These are phyloP conservation scores for Poeciliopsis gracilis DNA, from an alignment of 2,797 vertebrate species.

Conservation along the genomic window DNA sequence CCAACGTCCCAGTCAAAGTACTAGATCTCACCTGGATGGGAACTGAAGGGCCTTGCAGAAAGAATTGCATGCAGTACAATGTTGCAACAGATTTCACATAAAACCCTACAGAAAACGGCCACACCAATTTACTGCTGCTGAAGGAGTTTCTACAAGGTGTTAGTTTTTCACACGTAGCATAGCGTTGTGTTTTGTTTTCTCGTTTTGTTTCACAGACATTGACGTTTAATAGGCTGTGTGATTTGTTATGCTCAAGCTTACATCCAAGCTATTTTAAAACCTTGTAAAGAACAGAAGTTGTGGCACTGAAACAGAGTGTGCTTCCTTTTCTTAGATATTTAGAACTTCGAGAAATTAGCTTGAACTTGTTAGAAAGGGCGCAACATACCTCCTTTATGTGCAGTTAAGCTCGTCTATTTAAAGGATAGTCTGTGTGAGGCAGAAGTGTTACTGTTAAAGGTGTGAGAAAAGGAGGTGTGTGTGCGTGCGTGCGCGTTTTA, in stretches of 20 bases:
- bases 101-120: background rate
- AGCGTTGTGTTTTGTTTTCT: background rate
- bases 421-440: constrained; percentile 1
- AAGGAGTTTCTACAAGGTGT: background rate
- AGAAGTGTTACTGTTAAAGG: background rate
- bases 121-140: background rate
- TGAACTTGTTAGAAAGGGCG: background rate
- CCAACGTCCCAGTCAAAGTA: background rate
- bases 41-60: background rate
- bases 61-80: background rate
- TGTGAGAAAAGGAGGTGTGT: background rate
- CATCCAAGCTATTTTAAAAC: background rate
- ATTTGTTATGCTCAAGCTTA: background rate
- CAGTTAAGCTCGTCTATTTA: background rate
- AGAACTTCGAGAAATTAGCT: constrained; percentile 2
- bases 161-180: background rate
- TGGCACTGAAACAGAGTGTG: background rate
- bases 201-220: background rate
- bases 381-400: constrained; percentile 6
- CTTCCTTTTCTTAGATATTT: background rate
- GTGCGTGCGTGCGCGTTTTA: background rate
- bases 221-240: background rate
- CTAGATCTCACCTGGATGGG: background rate
- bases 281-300: background rate
- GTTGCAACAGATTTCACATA: background rate